These are phyloP conservation scores for Drosophila ochracea DNA, from an alignment of 2,888 invertebrate species.

Conservation along the genomic window DNA sequence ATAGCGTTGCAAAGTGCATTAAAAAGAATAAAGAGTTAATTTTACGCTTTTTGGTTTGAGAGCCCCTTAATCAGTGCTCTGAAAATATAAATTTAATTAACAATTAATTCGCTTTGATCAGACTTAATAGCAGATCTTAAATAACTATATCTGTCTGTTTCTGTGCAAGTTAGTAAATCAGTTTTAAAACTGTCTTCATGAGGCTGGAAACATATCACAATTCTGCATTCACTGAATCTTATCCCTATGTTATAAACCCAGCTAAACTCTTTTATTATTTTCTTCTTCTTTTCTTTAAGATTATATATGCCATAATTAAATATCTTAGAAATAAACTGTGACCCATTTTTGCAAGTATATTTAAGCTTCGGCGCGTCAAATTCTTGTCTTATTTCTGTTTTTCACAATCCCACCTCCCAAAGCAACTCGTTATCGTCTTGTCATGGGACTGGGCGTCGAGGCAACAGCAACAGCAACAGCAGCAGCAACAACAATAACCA, in stretches of 20 bases:
- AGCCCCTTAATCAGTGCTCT: background rate
- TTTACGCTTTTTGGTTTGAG: too few relatives aligned
- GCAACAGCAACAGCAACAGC: background rate
- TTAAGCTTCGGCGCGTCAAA: background rate
- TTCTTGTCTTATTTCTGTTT: background rate
- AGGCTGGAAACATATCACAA: background rate
- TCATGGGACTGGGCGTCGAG: constrained; percentile 44
- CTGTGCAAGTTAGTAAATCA: background rate
- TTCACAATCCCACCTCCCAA: background rate
- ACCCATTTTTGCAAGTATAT: background rate
- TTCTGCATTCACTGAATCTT: background rate
- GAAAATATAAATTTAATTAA: background rate
- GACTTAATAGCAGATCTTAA: background rate
- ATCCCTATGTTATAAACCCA: background rate
- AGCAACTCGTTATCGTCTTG: constrained; percentile 30
- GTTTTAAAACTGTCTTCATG: background rate
- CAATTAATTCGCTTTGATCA: background rate
- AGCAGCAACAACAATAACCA: background rate
- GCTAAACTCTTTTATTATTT: background rate
- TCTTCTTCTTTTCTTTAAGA: too few relatives aligned
- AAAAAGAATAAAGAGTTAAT: too few relatives aligned
- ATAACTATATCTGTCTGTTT: background rate
- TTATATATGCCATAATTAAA: too few relatives aligned
- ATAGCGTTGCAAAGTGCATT: background rate
- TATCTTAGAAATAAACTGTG: too few relatives aligned